Base-by-base conservation (phyloP, 30 jellyfish, hydroid and myxozoan genomes). In the Chironex yamaguchii region DNA sequence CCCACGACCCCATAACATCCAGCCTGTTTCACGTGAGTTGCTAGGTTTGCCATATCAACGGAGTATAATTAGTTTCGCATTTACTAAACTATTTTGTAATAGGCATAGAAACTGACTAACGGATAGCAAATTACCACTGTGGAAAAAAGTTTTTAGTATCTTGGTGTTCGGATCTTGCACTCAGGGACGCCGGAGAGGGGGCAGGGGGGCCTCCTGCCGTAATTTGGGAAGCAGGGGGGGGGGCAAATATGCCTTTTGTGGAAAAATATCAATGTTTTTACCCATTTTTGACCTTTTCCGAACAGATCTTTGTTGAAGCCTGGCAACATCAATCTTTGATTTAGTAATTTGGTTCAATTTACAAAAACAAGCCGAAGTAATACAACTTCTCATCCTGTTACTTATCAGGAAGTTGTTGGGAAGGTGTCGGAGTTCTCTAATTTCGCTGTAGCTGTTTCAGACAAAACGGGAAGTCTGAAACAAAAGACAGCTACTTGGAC, bases 381-480 rank as follows among this genome's bases (percentile, higher is more conserved):
- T 42, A 24, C 63, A 29, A 4, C 62, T 24, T 33, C n/a, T n/a
- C n/a, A n/a, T n/a, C 3, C 82, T 68, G 70, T 68, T 34, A 68
- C 82, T 68, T 68, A 28, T 3, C 2, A 68, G 34, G 17, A 21
- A 34, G 69, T 27, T 27, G 82, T 62, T n/a, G n/a, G n/a, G n/a
- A n/a, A 72, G 50, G 71, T 72, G 79, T 29, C 87, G 31, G 22
- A 74, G 14, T 42, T 42, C 29, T 74, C 74, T 74, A 25, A 74
- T 68, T 49, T 74, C 78, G 74, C 87, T 42, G 87, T 74, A 42
- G 79, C 29, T 72, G 86, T 72, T 30, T 72, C 48, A 36, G 71
- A 72, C 14, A 72, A 72, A 72, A 72, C 71, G 48, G 78, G n/a
- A n/a, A 74, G 78, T 74, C 50, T 70, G 84, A 70, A 32, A 70